phyloP scores from a whole-genome alignment of 2,888 invertebrate species.

The Carterocephalus palaemon region DNA sequence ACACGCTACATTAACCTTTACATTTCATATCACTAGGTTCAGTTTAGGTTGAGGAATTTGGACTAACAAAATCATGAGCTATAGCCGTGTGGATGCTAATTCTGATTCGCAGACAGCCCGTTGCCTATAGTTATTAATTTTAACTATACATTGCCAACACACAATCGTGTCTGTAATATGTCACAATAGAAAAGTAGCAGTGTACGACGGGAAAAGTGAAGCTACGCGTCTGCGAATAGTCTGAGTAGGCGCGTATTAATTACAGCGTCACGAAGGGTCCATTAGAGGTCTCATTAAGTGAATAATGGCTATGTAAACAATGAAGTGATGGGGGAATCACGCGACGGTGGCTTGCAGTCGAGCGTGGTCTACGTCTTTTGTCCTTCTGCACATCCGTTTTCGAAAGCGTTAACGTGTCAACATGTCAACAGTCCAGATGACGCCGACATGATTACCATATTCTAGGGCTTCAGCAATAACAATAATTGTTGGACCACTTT shows the following conservation, averaged over 20 bases:
- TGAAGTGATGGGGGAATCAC: slow-evolving; percentile 62
- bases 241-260: slow-evolving; percentile 47
- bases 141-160: slow-evolving; percentile 5
- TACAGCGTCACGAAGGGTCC: slow-evolving; percentile 53
- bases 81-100: slow-evolving; percentile 16
- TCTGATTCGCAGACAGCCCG: slow-evolving; percentile 14
- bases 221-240: not conserved
- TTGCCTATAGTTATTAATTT: slow-evolving; percentile 3
- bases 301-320: slow-evolving; percentile 65
- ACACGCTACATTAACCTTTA: slow-evolving; percentile 10
- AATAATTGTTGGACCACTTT: no score
- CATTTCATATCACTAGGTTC: not conserved
- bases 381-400: slow-evolving; percentile 42
- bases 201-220: not conserved
- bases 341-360: slow-evolving; percentile 58
- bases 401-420: slow-evolving; percentile 39
- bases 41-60: slow-evolving; percentile 4
- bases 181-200: not conserved
- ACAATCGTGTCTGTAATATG: not conserved
- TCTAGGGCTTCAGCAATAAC: no score
- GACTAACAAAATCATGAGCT: slow-evolving; percentile 15
- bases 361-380: slow-evolving; percentile 42
- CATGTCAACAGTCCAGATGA: not conserved
- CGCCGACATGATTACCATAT: no score
- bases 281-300: slow-evolving; percentile 63